phyloP scores from a whole-genome alignment of 2,797 vertebrate species.

The Peromyscus melanophrys region DNA sequence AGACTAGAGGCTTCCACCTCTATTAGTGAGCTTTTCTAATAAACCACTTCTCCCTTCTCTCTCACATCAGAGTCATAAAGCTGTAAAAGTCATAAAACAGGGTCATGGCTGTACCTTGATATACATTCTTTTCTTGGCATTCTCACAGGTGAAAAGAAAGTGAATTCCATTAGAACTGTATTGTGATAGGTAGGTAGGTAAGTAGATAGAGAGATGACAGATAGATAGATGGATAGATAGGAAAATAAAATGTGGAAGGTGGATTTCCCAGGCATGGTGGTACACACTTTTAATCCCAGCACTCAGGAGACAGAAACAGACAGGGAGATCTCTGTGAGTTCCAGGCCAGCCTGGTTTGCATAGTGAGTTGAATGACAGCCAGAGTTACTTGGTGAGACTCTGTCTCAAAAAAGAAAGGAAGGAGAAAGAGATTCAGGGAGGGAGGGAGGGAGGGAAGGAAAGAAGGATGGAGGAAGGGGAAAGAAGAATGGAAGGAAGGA shows the following conservation, averaged over 20 bases:
- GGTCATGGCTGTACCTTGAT: background rate
- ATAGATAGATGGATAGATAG: background rate
- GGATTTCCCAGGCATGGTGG: background rate
- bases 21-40: background rate
- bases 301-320: background rate
- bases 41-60: background rate
- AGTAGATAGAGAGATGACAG: background rate
- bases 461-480: too few relatives aligned
- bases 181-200: background rate
- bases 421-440: background rate
- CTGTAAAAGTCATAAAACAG: background rate
- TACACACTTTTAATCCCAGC: too few relatives aligned
- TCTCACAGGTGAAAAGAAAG: background rate
- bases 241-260: background rate
- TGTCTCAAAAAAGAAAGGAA: background rate
- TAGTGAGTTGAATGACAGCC: background rate
- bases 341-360: background rate
- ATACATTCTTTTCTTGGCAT: background rate
- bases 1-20: background rate
- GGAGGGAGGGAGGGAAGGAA: background rate
- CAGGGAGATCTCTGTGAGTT: background rate
- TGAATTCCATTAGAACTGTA: background rate
- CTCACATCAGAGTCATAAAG: slow-evolving; percentile 11
- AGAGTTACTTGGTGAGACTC: background rate
- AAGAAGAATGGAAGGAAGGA: too few relatives aligned